These are phyloP conservation scores for Melanerpes formicivorus DNA, from an alignment of 2,113 vertebrate species.

Conservation along the genomic window DNA sequence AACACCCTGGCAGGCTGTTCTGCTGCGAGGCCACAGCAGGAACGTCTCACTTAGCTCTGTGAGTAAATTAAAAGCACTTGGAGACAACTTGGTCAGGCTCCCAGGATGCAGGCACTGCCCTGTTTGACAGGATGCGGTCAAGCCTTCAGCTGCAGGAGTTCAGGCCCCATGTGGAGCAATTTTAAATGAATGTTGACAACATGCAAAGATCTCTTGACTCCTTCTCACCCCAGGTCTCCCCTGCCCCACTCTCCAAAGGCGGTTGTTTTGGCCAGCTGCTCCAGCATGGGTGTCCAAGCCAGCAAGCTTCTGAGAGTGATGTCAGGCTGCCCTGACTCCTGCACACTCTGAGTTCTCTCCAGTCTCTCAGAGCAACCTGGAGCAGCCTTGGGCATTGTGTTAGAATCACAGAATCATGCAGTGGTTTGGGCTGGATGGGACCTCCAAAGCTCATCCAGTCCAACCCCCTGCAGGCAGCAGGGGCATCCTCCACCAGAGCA, in stretches of 20 bases:
- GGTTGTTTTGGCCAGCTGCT: not conserved
- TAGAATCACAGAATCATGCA: too few species aligned
- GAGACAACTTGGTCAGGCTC: conserved; percentile 20
- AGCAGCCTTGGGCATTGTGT: not conserved
- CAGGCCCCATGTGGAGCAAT: not conserved
- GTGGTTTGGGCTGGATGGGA: too few species aligned
- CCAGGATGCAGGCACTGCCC: not conserved
- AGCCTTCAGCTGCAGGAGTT: not conserved
- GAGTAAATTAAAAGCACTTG: conserved; percentile 55
- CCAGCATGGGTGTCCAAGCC: not conserved
- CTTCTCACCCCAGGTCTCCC: not conserved
- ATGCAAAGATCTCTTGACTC: not conserved
- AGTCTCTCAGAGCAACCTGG: not conserved
- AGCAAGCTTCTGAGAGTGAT: not conserved
- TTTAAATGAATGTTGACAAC: conserved; percentile 34
- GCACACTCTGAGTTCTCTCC: not conserved
- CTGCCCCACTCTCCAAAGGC: not conserved
- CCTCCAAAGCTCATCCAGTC: too few species aligned
- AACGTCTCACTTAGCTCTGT: conserved; percentile 38
- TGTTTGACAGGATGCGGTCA: conserved; percentile 35
- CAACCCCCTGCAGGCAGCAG: too few species aligned
- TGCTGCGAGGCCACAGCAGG: conserved; percentile 3
- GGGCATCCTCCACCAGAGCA: too few species aligned
- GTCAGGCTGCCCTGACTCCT: not conserved
- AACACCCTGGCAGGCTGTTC: conserved; percentile 10